phyloP scores from a whole-genome alignment of 2,888 invertebrate species.

The Acheta domesticus region DNA sequence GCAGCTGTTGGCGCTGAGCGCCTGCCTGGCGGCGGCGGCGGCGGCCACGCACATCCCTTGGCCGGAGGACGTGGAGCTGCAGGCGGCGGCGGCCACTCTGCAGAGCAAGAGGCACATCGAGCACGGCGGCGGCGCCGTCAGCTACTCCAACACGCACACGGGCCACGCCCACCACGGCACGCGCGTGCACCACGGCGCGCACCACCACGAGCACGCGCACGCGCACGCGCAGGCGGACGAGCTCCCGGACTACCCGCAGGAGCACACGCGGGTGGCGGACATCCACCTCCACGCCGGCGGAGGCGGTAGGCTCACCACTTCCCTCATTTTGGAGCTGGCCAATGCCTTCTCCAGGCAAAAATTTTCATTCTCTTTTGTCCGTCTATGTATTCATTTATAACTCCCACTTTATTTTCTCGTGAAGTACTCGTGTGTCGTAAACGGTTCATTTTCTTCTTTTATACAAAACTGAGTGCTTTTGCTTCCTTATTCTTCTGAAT shows the following conservation, averaged over 20 bases:
- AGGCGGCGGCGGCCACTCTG: background rate
- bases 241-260: background rate
- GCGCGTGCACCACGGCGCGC: background rate
- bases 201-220: background rate
- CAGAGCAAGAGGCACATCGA: background rate
- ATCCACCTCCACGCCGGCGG: too few relatives aligned
- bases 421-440: too few relatives aligned
- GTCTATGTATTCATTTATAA: too few relatives aligned
- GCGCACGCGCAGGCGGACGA: background rate
- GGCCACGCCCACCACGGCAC: background rate
- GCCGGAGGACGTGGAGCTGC: background rate
- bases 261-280: too few relatives aligned
- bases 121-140: background rate
- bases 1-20: conserved; percentile 11
- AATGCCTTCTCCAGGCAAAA: too few relatives aligned
- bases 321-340: too few relatives aligned
- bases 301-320: too few relatives aligned
- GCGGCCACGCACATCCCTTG: background rate
- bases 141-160: background rate
- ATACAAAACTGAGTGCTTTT: too few relatives aligned
- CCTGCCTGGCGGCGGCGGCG: background rate
- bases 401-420: too few relatives aligned
- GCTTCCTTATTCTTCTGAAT: too few relatives aligned
- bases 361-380: too few relatives aligned
- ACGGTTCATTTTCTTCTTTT: too few relatives aligned